These are phyloP conservation scores for Diorhabda elongata DNA, from an alignment of 1,140 invertebrate species.

Conservation along the genomic window DNA sequence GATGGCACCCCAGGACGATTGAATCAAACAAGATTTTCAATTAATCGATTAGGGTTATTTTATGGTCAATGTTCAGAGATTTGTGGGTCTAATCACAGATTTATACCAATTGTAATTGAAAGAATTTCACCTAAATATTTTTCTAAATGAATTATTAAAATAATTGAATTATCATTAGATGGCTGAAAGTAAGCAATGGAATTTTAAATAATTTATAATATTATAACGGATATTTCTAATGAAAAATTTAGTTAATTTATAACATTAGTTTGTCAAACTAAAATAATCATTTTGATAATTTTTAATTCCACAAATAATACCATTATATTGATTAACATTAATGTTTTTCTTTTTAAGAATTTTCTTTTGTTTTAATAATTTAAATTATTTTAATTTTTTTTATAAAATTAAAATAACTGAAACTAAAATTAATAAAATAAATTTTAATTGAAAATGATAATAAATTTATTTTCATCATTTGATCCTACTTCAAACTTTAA, in stretches of 20 bases:
- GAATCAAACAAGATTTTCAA: constrained; percentile 58
- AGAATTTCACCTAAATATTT: constrained; percentile 51
- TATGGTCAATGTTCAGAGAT: constrained; percentile 76
- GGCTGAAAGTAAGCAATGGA: constrained; percentile 59
- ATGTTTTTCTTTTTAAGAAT: constrained; percentile 50
- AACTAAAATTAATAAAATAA: constrained; percentile 42
- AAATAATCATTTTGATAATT: constrained; percentile 54
- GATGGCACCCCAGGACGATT: constrained; percentile 64
- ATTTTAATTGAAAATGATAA: constrained; percentile 53
- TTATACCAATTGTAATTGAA: constrained; percentile 72
- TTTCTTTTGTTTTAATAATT: constrained; percentile 51
- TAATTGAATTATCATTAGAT: constrained; percentile 56
- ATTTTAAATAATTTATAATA: constrained; percentile 54
- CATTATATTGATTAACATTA: constrained; percentile 51
- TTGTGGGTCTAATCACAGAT: constrained; percentile 71
- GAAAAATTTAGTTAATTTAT: no score
- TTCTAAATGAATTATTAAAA: constrained; percentile 54
- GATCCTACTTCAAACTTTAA: constrained; percentile 49
- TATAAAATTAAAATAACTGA: constrained; percentile 34
- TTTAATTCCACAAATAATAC: constrained; percentile 55
- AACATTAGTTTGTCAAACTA: constrained; percentile 56
- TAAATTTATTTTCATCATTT: constrained; percentile 55
- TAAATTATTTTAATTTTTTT: constrained; percentile 48
- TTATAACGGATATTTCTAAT: constrained; percentile 14
- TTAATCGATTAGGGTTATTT: constrained; percentile 57